These are phyloP conservation scores for Drosophila leontia DNA, from an alignment of 1,140 invertebrate species.

Conservation along the genomic window DNA sequence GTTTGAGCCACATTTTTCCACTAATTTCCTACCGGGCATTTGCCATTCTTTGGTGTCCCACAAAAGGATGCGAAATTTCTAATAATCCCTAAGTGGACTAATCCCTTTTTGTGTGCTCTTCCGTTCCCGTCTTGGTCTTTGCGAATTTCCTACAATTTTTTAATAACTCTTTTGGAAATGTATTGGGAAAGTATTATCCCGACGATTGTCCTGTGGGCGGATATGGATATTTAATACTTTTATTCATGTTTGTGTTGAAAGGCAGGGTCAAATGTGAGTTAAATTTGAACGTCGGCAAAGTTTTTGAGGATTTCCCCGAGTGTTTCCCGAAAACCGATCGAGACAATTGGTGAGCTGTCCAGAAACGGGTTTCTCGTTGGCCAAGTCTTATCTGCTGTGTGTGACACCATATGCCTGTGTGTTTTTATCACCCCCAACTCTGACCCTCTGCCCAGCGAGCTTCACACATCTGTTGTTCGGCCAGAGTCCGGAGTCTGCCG, in stretches of 20 bases:
- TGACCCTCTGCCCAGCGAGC: constrained; percentile 40
- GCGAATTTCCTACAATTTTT: constrained; percentile 40
- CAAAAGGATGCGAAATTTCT: constrained; percentile 59
- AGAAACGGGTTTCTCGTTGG: constrained; percentile 29
- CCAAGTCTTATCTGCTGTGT: constrained; percentile 29
- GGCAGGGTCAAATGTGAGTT: constrained; percentile 66
- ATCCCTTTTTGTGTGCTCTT: constrained; percentile 70
- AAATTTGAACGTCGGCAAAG: constrained; percentile 51
- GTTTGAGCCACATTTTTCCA: constrained; percentile 58
- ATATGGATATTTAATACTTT: constrained; percentile 81
- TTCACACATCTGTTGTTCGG: constrained; percentile 75
- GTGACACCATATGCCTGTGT: constrained; percentile 66
- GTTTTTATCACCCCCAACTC: constrained; percentile 39
- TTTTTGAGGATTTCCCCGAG: constrained; percentile 36
- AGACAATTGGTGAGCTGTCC: constrained; percentile 40
- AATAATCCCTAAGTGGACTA: constrained; percentile 81
- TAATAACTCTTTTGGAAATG: constrained; percentile 73
- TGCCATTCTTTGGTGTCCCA: constrained; percentile 15
- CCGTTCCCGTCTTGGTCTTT: constrained; percentile 21
- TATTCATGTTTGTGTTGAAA: constrained; percentile 44
- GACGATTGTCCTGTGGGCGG: constrained; percentile 74
- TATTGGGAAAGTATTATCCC: constrained; percentile 54
- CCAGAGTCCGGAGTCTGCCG: constrained; percentile 31
- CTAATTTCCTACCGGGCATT: constrained; percentile 66
- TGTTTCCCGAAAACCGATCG: constrained; percentile 47